Percentiles rank a stretch among this genome's conserved stretches.
These are phyloP conservation scores for Noctua comes DNA, from an alignment of 2,888 invertebrate species.

Conservation along the genomic window DNA sequence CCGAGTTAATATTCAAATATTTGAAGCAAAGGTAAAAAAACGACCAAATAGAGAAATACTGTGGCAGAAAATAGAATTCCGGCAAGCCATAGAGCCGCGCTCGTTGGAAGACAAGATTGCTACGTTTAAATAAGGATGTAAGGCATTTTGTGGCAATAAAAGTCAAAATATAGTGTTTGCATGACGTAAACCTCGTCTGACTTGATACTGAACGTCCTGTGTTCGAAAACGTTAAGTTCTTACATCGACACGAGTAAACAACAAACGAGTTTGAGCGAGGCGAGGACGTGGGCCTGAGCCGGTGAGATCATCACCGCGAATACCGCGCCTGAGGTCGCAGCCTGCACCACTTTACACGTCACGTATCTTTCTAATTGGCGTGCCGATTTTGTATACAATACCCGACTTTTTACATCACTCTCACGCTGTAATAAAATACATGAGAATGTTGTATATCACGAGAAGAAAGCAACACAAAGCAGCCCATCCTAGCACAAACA, in stretches of 20 bases:
- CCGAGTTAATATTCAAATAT: constrained; percentile 28
- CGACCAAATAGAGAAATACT: constrained; percentile 34
- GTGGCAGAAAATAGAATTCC: constrained; percentile 14
- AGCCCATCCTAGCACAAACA: constrained; percentile 48
- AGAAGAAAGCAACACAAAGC: constrained; percentile 65
- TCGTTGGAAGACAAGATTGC: constrained; percentile 7
- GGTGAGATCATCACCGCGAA: constrained; percentile 89
- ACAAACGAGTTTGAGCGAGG: constrained; percentile 87
- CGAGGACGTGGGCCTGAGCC: constrained; percentile 87
- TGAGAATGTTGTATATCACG: constrained; percentile 66
- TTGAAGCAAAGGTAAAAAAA: constrained; percentile 15
- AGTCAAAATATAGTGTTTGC: constrained; percentile 65
- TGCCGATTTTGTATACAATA: constrained; percentile 83
- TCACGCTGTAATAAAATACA: constrained; percentile 73
- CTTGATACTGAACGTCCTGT: constrained; percentile 81
- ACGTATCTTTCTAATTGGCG: constrained; percentile 86
- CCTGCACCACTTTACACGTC: constrained; percentile 85
- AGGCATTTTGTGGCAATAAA: constrained; percentile 49
- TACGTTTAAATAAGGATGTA: constrained; percentile 49
- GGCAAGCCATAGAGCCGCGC: constrained; percentile 2
- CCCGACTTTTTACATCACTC: constrained; percentile 74
- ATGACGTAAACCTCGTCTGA: constrained; percentile 82
- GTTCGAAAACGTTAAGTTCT: constrained; percentile 83
- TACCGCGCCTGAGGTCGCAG: constrained; percentile 86
- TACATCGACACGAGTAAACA: constrained; percentile 86